These are phyloP conservation scores for Rhinolophus sinicus DNA, from an alignment of 2,113 vertebrate species.

Conservation along the genomic window DNA sequence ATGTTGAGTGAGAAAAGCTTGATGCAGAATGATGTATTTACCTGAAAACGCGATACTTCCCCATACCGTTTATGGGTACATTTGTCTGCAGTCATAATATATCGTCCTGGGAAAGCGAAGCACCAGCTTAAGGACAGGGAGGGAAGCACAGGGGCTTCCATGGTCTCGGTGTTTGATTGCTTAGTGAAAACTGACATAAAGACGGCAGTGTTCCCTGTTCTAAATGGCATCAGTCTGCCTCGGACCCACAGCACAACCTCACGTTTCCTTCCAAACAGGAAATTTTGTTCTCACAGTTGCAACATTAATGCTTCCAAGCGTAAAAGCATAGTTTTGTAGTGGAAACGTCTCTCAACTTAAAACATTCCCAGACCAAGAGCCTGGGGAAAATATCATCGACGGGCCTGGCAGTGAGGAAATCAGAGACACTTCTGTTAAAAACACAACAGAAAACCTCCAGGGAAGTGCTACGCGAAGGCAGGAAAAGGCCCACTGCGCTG, in stretches of 20 bases:
- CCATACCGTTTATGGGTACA: no score
- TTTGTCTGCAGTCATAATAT: no score
- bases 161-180: no score
- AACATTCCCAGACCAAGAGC: neutral
- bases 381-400: neutral
- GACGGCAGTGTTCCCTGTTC: neutral
- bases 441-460: neutral
- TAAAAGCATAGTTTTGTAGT: neutral
- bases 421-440: neutral
- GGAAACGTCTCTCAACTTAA: neutral
- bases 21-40: no score
- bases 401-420: neutral
- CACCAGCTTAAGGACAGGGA: no score
- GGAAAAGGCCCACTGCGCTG: neutral
- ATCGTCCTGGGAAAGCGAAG: no score
- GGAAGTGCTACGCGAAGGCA: neutral
- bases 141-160: no score
- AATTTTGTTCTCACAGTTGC: neutral
- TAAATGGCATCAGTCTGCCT: neutral
- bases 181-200: neutral
- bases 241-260: neutral
- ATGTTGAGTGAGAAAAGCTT: no score
- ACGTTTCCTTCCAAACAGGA: neutral
- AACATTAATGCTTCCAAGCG: neutral
- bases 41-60: no score